Evolutionary conservation across 1,140 invertebrate species (phyloP).

Genomic region (Chelonus insularis): DNA sequence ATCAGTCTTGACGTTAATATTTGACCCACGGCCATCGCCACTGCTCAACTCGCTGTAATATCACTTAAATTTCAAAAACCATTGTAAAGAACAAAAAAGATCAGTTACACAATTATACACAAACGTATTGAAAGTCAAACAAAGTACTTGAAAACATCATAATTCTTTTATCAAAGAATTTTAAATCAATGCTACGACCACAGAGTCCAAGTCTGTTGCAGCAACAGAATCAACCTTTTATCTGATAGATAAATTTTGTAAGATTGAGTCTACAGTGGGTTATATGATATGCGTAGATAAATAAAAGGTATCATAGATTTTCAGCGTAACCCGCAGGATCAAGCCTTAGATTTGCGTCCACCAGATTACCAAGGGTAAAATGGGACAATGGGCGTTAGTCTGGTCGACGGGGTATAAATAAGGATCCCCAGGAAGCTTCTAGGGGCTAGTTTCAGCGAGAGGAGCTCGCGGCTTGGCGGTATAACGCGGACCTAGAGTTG

Average conservation of each 20-base stretch:
- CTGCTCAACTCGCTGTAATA: too few species aligned
- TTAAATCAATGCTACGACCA: too few species aligned
- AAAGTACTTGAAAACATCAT: too few species aligned
- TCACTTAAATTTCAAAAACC: constrained; percentile 1
- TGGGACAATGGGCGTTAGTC: constrained; percentile 61
- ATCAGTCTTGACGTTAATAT: constrained; percentile 59
- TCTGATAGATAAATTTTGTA: neutral
- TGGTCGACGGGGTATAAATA: constrained; percentile 60
- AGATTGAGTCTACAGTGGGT: neutral
- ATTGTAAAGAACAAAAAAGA: too few species aligned
- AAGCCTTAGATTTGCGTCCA: constrained; percentile 61
- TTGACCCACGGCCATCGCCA: constrained; percentile 51
- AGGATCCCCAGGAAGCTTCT: constrained; percentile 56
- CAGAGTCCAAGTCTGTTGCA: too few species aligned
- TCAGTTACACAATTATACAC: too few species aligned
- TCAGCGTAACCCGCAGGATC: constrained; percentile 60
- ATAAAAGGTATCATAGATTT: constrained; percentile 61
- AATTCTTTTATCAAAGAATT: too few species aligned
- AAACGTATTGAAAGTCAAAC: too few species aligned
- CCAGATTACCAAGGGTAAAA: constrained; percentile 59
- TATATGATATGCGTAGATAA: constrained; percentile 41
- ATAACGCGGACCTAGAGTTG: neutral
- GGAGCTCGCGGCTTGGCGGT: too few species aligned
- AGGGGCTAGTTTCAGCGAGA: too few species aligned
- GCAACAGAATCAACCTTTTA: too few species aligned